Percentiles rank a stretch among this genome's conserved stretches.
phyloP scores from a whole-genome alignment of 1,140 invertebrate species.

The Episyrphus balteatus region DNA sequence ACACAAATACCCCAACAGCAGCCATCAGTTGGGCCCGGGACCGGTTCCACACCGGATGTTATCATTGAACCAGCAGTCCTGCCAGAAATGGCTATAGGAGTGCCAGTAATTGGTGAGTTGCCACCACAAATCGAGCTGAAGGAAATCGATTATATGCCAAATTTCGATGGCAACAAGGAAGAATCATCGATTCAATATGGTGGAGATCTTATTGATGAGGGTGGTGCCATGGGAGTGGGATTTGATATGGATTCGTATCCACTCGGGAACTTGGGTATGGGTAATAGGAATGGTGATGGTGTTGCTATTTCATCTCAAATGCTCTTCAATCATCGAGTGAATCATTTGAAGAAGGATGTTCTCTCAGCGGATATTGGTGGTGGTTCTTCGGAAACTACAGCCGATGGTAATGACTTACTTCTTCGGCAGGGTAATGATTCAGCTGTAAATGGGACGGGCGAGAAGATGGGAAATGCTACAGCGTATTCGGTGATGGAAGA shows the following conservation, averaged over 20 bases:
- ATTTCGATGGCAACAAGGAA: constrained; percentile 8
- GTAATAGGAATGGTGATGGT: not conserved
- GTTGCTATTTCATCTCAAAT: constrained; percentile 6
- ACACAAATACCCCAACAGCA: not conserved
- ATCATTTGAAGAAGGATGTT: constrained; percentile 27
- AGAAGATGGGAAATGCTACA: constrained; percentile 11
- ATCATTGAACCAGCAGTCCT: constrained; percentile 32
- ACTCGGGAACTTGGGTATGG: constrained; percentile 18
- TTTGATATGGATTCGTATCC: constrained; percentile 33
- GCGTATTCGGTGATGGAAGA: constrained; percentile 18
- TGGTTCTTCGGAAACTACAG: constrained; percentile 8
- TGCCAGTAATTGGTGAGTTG: constrained; percentile 34
- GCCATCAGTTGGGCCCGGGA: not conserved
- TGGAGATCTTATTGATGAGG: constrained; percentile 30
- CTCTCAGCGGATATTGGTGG: constrained; percentile 16
- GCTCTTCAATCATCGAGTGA: constrained; percentile 12
- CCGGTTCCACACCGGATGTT: constrained; percentile 20
- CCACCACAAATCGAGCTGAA: constrained; percentile 35
- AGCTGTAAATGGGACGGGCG: constrained; percentile 1
- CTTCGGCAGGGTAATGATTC: not conserved
- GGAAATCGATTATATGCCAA: constrained; percentile 34
- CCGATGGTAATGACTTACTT: too few relatives aligned
- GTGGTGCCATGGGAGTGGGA: constrained; percentile 17
- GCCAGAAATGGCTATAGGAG: constrained; percentile 32
- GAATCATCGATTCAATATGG: constrained; percentile 34